Evolutionary conservation across 2,888 invertebrate genomes (phyloP), one percentile per base, ranked within the genome.

Genomic region (Andricus quercusramuli): DNA sequence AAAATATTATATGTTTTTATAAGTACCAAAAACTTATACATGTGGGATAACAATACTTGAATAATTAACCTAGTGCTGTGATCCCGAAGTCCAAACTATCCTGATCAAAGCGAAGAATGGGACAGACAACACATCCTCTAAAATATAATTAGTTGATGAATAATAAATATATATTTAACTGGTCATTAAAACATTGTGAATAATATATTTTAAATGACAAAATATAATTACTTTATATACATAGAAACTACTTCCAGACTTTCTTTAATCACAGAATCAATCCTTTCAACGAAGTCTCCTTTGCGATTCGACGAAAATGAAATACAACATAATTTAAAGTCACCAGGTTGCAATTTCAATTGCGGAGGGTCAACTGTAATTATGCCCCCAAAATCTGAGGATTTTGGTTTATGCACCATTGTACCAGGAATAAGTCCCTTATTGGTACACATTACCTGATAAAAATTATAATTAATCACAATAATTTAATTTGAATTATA

Each of bases 91-190:
- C 94, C 70, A 95, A 89, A 83, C 93, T 93, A 0, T 93, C 92
- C 59, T 93, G 91, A 84, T 94, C 94, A 84, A 95, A 94, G 88
- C 91, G 93, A 41, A 96, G 88, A 13, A 94, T 93, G 1, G 96
- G 96, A 87, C 94, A 95, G 79, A 95, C 92, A 2, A 95, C 93
- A 88, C 93, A 94, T 22, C 96, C 96, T 86, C 95, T 96, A 90
- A 82, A 94, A 93, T 81, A 80, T 65, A 67, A 29, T 56, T 32
- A 74, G 20, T 56, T 37, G 9, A 22, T 41, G 44, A 67, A 15
- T 41, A 15, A 5, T 15, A 8, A 11, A 59, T 22, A 59, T 17
- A 64, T 29, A 11, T 29, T 62, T 25, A 13, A 29, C 29, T 59
- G 1, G n/a, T n/a, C 15, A 51, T 29, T 32, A 17, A n/a, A 25